Percentiles rank a stretch among this genome's conserved stretches.
Conservation (phyloP, 2,113 vertebrate species). For the Rhinogobius similis region DNA sequence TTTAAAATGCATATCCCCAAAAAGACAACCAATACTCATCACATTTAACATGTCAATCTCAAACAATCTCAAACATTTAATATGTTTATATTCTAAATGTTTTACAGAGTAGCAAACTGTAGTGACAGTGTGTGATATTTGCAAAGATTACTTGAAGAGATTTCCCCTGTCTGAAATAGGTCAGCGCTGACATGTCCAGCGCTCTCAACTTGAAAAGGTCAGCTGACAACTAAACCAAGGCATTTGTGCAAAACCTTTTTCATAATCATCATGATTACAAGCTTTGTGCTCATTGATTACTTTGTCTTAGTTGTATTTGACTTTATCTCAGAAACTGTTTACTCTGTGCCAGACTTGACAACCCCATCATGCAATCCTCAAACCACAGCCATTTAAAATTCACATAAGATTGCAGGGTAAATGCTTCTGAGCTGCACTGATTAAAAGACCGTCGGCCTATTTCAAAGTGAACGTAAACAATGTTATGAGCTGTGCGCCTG, state of each 20-base stretch:
- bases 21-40: no score
- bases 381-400: conserved; percentile 67
- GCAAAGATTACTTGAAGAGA: conserved; percentile 11
- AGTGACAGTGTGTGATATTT: background rate
- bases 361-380: conserved; percentile 41
- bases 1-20: background rate
- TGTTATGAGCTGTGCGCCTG: conserved; percentile 60
- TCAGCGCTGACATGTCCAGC: conserved; percentile 33
- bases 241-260: conserved; percentile 29
- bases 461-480: conserved; percentile 70
- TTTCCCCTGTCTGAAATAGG: conserved; percentile 32
- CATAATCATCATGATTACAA: conserved; percentile 36
- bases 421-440: conserved; percentile 64
- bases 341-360: conserved; percentile 37
- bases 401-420: conserved; percentile 69
- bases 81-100: background rate
- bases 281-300: conserved; percentile 55
- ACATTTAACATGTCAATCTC: no score
- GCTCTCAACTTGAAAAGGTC: conserved; percentile 43
- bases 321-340: conserved; percentile 49
- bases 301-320: conserved; percentile 50
- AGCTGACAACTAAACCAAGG: conserved; percentile 25
- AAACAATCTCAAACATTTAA: no score
- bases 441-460: conserved; percentile 68
- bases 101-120: background rate